Percentiles rank a stretch among this genome's conserved stretches.
Conservation (phyloP, 2,888 invertebrate species). For the Cylindroiulus punctatus region DNA sequence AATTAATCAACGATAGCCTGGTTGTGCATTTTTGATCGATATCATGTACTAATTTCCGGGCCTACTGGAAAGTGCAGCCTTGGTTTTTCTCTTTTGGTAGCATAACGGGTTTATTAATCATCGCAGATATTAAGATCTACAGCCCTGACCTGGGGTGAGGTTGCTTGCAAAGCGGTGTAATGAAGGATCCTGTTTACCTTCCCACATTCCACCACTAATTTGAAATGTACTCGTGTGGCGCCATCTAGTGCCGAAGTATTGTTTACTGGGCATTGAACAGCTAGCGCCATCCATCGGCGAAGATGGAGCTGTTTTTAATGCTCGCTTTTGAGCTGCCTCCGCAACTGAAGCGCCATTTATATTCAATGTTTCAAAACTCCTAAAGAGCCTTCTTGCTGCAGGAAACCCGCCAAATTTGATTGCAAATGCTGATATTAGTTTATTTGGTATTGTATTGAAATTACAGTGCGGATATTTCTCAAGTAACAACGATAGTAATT, state of each 20-base stretch:
- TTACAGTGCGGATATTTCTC: not conserved
- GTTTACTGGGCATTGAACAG: not conserved
- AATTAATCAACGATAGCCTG: not conserved
- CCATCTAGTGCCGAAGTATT: not conserved
- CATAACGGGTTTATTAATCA: slow-evolving; percentile 18
- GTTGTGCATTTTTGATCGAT: not conserved
- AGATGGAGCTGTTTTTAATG: not conserved
- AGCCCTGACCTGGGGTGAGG: slow-evolving; percentile 18
- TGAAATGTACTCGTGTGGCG: not conserved
- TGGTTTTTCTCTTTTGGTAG: not conserved
- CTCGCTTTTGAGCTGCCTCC: not conserved
- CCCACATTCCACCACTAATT: not conserved
- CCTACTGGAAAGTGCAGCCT: not conserved
- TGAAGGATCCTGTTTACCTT: slow-evolving; percentile 1
- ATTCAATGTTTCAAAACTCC: not conserved
- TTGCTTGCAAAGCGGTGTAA: not conserved
- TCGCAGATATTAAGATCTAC: not conserved
- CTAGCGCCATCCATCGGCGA: not conserved
- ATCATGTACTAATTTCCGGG: not conserved
- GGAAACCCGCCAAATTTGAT: not conserved
- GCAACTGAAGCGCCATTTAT: not conserved
- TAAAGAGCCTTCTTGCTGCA: not conserved
- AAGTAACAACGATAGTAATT: no score
- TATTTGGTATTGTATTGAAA: not conserved
- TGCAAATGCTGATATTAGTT: not conserved